Percentiles rank a stretch among this genome's conserved stretches.
phyloP scores from a whole-genome alignment of 2,888 invertebrate species.

The Ophraella communa region DNA sequence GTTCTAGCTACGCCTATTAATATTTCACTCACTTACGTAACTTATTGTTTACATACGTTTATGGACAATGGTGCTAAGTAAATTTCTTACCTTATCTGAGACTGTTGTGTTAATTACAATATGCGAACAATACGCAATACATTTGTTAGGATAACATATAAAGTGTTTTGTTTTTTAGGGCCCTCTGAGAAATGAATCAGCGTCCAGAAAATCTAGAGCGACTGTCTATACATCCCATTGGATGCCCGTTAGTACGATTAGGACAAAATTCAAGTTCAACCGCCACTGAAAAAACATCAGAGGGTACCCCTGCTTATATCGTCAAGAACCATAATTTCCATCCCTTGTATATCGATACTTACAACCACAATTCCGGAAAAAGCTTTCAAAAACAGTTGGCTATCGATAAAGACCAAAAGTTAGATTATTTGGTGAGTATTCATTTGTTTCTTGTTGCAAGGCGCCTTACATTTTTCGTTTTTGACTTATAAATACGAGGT shows the following conservation, averaged over 20 bases:
- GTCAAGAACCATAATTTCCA: constrained; percentile 45
- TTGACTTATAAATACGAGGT: too few relatives aligned
- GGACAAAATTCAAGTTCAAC: constrained; percentile 47
- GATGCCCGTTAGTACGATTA: constrained; percentile 66
- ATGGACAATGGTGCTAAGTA: too few relatives aligned
- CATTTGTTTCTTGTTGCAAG: too few relatives aligned
- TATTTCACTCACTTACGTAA: too few relatives aligned
- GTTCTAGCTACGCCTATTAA: too few relatives aligned
- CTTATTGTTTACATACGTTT: too few relatives aligned
- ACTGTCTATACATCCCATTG: constrained; percentile 60
- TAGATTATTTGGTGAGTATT: constrained; percentile 43
- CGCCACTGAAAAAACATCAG: constrained; percentile 46
- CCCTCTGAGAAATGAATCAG: constrained; percentile 45
- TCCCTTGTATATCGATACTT: constrained; percentile 44
- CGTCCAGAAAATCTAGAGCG: constrained; percentile 53
- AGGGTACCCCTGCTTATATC: constrained; percentile 40
- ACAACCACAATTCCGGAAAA: constrained; percentile 38
- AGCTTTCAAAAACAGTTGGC: constrained; percentile 40
- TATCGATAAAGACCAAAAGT: constrained; percentile 44
- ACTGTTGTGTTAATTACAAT: too few relatives aligned
- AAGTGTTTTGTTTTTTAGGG: constrained; percentile 27
- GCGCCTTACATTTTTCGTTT: too few relatives aligned
- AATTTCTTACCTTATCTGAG: too few relatives aligned
- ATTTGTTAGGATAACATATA: too few relatives aligned
- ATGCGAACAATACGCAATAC: too few relatives aligned